Base-by-base conservation (phyloP, 1,140 invertebrate species). In the Brachionus rotundiformis region DNA sequence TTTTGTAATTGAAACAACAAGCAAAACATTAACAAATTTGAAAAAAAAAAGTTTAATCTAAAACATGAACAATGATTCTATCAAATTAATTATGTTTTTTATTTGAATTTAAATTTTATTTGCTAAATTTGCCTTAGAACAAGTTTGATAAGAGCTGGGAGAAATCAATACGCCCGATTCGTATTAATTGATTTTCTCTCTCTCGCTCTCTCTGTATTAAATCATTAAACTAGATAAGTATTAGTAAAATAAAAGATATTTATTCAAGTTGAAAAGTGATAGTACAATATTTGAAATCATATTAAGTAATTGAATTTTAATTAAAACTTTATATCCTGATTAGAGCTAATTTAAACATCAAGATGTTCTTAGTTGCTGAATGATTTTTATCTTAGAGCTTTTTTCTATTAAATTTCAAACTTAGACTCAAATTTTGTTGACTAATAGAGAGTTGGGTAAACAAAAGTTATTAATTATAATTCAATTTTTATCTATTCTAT, bases 1-100 rank as follows among this genome's bases (percentile, higher is more conserved):
- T 33, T 68, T 68, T 68, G 63, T 68, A 68, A 68, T 68, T 68
- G 63, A 68, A 68, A 68, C 63, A 68, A 68, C 13, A 68, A 68
- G 63, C 63, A 16, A 16, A 68, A 68, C 63, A 68, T 68, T 36
- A 68, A 68, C 63, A 33, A 68, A 68, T 36, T 33, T 33, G 2
- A 33, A 31, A 19, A 19, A 54, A 54, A 54, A 54, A 54, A 19
- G 11, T 68, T 68, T 68, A 68, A 68, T 68, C 63, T 68, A 68
- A 68, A 68, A 68, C 63, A 68, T 68, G n/a, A n/a, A n/a, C n/a
- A n/a, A n/a, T n/a, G 63, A 68, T 33, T 68, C 31, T 68, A 68
- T 39, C 63, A 68, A 68, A 68, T 68, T 68, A 68, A 68, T 68
- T 68, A 68, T 68, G 33, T 36, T 19, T 27, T 36, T 68, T 36